Evolutionary conservation across 2,888 invertebrate genomes (phyloP).

Genomic region (Nysson spinosus): DNA sequence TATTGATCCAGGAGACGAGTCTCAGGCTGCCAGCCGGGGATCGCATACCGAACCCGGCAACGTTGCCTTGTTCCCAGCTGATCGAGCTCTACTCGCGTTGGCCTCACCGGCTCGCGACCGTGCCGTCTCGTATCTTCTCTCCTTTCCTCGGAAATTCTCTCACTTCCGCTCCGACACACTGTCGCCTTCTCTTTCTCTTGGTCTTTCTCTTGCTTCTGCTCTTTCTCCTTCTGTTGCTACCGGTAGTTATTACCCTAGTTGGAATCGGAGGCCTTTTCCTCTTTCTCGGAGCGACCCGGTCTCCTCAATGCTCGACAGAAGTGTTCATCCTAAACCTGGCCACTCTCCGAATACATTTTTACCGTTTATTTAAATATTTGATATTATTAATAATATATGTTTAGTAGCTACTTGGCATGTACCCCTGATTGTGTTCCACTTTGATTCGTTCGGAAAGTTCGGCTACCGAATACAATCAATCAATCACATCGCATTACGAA

Average conservation of each 20-base stretch:
- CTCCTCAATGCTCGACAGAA: conserved; percentile 19
- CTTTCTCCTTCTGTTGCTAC: conserved; percentile 17
- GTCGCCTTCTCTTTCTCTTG: background rate
- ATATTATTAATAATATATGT: no score
- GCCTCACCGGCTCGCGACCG: conserved; percentile 30
- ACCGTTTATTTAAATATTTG: no score
- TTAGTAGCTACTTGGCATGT: no score
- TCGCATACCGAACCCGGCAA: conserved; percentile 61
- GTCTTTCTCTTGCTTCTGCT: background rate
- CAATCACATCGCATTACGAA: no score
- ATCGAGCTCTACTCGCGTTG: conserved; percentile 53
- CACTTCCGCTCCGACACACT: conserved; percentile 2
- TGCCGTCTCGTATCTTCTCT: no score
- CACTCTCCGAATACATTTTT: no score
- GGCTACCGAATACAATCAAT: no score
- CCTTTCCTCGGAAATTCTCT: conserved; percentile 1
- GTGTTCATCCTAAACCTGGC: conserved; percentile 14
- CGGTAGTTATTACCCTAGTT: conserved; percentile 28
- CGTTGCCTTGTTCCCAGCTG: conserved; percentile 67
- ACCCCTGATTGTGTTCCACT: no score
- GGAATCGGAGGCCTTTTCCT: conserved; percentile 37
- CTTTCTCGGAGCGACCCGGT: conserved; percentile 15
- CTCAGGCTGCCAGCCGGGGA: conserved; percentile 55
- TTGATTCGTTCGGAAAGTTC: no score
- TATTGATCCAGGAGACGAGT: conserved; percentile 66